Evolutionary conservation across 2,113 vertebrate species (phyloP).

Genomic region (Sterna hirundo): DNA sequence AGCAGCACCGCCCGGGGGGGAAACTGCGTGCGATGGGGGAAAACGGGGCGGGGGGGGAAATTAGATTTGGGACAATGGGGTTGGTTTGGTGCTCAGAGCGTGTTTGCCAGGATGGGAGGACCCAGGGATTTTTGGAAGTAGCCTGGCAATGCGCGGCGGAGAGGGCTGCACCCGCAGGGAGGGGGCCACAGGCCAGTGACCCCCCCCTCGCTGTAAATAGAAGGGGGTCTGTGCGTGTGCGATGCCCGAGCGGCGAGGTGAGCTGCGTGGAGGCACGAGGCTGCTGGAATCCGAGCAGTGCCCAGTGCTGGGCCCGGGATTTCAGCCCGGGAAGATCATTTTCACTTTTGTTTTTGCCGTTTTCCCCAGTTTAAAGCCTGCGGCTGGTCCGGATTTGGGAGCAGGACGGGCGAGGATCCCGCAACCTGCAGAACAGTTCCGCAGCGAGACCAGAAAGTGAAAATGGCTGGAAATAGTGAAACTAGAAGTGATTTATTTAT

Average conservation of each 20-base stretch:
- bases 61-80: neutral
- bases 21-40: neutral
- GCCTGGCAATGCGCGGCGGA: rapidly evolving
- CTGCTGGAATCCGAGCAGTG: neutral
- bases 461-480: neutral
- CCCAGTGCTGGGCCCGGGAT: neutral
- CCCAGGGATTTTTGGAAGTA: neutral
- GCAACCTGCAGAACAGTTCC: neutral
- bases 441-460: neutral
- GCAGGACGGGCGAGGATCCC: neutral
- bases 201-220: neutral
- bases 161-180: rapidly evolving
- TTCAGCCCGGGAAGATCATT: neutral
- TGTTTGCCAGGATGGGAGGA: neutral
- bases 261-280: rapidly evolving
- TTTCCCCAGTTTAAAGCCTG: neutral
- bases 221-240: rapidly evolving
- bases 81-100: neutral
- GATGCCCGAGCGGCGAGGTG: rapidly evolving
- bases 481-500: neutral
- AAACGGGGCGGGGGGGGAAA: neutral
- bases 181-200: neutral
- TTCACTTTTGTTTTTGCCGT: slow-evolving; percentile 10
- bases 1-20: rapidly evolving
- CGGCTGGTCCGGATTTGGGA: rapidly evolving